Percentiles rank a stretch among this genome's conserved stretches.
Conservation (phyloP, 1,140 invertebrate species). For the Drosophila navojoa region DNA sequence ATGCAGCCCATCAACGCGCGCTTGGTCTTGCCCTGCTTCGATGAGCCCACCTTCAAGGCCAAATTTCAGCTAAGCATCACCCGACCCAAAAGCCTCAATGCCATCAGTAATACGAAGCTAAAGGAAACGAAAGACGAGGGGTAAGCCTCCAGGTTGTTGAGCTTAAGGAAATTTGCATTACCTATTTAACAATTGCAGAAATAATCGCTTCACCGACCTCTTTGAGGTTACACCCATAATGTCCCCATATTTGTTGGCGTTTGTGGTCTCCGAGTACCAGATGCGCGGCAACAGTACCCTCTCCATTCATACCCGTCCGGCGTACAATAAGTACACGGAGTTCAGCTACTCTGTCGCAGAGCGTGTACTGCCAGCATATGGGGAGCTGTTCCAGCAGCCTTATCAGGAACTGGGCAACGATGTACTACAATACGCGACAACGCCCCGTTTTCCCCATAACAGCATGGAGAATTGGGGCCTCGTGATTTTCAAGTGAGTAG, state of each 20-base stretch:
- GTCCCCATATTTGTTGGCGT: conserved; percentile 90
- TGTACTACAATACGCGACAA: conserved; percentile 88
- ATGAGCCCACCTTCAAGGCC: conserved; percentile 94
- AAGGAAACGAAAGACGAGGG: conserved; percentile 24
- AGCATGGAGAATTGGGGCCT: conserved; percentile 94
- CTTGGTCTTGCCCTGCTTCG: conserved; percentile 94
- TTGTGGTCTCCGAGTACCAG: conserved; percentile 89
- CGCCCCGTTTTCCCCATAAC: conserved; percentile 90
- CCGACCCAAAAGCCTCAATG: conserved; percentile 81
- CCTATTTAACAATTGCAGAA: conserved; percentile 14
- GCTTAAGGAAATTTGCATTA: background rate
- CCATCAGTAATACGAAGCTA: conserved; percentile 84
- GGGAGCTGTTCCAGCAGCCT: conserved; percentile 83
- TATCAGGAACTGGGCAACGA: conserved; percentile 79
- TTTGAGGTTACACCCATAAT: conserved; percentile 87
- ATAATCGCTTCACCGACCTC: conserved; percentile 37
- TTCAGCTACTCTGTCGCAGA: conserved; percentile 85
- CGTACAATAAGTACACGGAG: conserved; percentile 85
- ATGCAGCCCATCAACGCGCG: conserved; percentile 93
- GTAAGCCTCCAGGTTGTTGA: background rate
- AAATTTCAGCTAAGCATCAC: conserved; percentile 88
- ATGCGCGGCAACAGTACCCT: conserved; percentile 71
- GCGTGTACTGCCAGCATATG: conserved; percentile 84
- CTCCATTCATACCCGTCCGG: conserved; percentile 87
- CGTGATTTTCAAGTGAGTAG: conserved; percentile 85